phyloP scores from a whole-genome alignment of 2,888 invertebrate genomes.

The Sepiola atlantica region DNA sequence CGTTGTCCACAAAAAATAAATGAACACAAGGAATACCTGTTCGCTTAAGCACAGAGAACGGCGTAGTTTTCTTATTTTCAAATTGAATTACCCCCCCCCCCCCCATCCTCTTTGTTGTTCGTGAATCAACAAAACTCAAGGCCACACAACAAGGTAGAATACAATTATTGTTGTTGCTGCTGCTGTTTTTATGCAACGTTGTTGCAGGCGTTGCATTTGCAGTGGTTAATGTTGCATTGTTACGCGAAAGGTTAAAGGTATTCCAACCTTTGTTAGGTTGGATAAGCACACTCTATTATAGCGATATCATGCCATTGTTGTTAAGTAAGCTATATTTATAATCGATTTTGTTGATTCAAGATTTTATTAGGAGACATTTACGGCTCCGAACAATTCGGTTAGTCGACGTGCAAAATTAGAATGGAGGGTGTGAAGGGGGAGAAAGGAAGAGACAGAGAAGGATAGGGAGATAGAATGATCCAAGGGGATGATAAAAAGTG shows the following conservation, averaged over 20 bases:
- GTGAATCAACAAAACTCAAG: not conserved
- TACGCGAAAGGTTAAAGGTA: not conserved
- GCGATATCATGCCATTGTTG: not conserved
- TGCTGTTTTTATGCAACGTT: not conserved
- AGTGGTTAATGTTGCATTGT: not conserved
- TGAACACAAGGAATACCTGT: not conserved
- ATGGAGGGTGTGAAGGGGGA: not conserved
- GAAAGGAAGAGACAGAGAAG: too few relatives aligned
- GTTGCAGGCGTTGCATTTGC: not conserved
- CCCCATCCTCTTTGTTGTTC: too few relatives aligned
- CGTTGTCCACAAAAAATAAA: not conserved
- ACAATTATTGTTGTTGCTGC: conserved; percentile 32
- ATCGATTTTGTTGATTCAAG: not conserved
- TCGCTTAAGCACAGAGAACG: not conserved
- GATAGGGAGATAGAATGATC: not conserved
- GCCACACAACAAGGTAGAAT: not conserved
- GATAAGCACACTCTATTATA: not conserved
- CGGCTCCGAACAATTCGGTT: not conserved
- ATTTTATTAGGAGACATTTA: not conserved
- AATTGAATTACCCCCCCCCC: conserved; percentile 2
- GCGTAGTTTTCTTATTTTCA: not conserved
- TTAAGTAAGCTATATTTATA: not conserved
- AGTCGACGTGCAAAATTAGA: not conserved
- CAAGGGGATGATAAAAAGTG: too few relatives aligned
- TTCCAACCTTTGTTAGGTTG: not conserved